Evolutionary conservation across 2,888 invertebrate genomes (phyloP).

Genomic region (Leptopilina myrica): DNA sequence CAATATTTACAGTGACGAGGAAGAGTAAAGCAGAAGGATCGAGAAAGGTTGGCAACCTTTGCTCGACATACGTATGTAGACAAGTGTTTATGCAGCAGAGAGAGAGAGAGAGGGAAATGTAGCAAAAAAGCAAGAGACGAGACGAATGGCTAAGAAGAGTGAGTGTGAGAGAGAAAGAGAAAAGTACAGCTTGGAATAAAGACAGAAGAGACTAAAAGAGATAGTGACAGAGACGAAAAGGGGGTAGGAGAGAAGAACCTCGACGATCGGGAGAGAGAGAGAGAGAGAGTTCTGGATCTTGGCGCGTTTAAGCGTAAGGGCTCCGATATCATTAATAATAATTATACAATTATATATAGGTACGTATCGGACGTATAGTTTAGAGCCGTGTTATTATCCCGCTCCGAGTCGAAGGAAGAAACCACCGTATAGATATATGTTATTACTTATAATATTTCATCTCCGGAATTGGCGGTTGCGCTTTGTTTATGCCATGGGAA

Average conservation of each 20-base stretch:
- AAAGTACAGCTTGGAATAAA: too few relatives aligned
- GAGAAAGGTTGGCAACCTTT: slow-evolving; percentile 20
- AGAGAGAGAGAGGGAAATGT: slow-evolving; percentile 44
- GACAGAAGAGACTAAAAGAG: slow-evolving; percentile 14
- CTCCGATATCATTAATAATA: slow-evolving; percentile 77
- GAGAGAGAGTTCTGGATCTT: slow-evolving; percentile 54
- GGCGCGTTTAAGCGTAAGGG: slow-evolving; percentile 72
- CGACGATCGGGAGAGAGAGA: slow-evolving; percentile 44
- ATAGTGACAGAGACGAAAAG: slow-evolving; percentile 53
- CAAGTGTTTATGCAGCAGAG: slow-evolving; percentile 16
- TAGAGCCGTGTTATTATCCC: slow-evolving; percentile 76
- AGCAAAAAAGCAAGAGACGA: not conserved
- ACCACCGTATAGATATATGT: slow-evolving; percentile 73
- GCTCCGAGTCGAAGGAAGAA: slow-evolving; percentile 66
- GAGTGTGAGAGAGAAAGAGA: slow-evolving; percentile 37
- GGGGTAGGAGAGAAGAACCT: slow-evolving; percentile 56
- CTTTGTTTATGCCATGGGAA: slow-evolving; percentile 77
- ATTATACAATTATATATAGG: slow-evolving; percentile 77
- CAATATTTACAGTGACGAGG: slow-evolving; percentile 13
- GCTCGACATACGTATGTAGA: slow-evolving; percentile 29
- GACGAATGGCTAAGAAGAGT: too few relatives aligned
- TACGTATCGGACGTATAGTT: slow-evolving; percentile 75
- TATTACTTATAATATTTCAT: slow-evolving; percentile 77
- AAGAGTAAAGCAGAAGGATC: slow-evolving; percentile 15
- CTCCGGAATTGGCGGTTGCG: slow-evolving; percentile 76